Evolutionary conservation across 2,113 vertebrate species (phyloP).

Genomic region (Eulemur macaco): DNA sequence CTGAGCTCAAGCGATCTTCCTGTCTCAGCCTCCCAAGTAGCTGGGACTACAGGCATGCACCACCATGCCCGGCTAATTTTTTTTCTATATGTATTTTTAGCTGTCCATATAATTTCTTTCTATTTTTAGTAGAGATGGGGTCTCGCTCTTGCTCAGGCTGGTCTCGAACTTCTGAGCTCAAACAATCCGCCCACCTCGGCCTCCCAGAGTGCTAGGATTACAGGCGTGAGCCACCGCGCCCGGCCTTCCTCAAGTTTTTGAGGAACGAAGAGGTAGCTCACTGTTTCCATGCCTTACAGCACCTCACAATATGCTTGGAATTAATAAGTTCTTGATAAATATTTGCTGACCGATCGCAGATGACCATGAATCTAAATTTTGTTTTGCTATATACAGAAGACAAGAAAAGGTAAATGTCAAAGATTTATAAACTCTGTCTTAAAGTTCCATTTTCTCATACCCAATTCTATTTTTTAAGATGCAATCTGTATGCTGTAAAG

Average conservation of each 20-base stretch:
- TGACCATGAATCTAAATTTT: slow-evolving; percentile 28
- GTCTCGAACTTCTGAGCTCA: too few relatives aligned
- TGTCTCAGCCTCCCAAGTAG: too few relatives aligned
- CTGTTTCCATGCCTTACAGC: neutral
- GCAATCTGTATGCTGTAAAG: neutral
- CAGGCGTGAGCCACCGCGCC: too few relatives aligned
- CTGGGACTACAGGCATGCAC: too few relatives aligned
- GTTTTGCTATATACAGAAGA: neutral
- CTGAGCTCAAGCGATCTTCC: too few relatives aligned
- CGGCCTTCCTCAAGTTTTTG: neutral
- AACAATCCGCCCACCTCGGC: too few relatives aligned
- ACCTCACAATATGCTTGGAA: neutral
- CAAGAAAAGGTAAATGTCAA: slow-evolving; percentile 40
- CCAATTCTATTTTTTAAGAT: neutral
- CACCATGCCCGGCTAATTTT: too few relatives aligned
- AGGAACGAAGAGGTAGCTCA: neutral
- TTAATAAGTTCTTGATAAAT: slow-evolving; percentile 14
- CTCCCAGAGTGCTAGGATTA: too few relatives aligned
- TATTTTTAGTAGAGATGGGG: too few relatives aligned
- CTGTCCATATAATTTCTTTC: too few relatives aligned
- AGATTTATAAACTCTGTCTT: neutral
- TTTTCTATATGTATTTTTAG: too few relatives aligned
- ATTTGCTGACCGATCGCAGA: neutral
- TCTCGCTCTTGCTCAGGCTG: too few relatives aligned
- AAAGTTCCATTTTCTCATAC: neutral